These are phyloP conservation scores for Gallinago solitaria DNA, from an alignment of 2,797 vertebrate species.

Conservation along the genomic window DNA sequence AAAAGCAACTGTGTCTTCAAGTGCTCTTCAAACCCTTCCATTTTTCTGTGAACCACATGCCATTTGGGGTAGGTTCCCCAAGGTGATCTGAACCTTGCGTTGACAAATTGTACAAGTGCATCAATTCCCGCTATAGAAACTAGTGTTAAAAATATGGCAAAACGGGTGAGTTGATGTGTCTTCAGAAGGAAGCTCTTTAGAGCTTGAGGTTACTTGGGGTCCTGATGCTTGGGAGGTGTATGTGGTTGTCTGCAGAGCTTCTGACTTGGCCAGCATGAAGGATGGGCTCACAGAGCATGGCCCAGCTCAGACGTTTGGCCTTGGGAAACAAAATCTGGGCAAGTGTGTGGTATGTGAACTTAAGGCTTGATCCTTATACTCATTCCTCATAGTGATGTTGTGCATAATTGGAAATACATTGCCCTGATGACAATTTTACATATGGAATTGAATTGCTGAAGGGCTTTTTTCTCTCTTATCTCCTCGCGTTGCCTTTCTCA, in stretches of 20 bases:
- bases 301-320: background rate
- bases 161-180: background rate
- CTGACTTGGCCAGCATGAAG: background rate
- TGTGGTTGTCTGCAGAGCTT: background rate
- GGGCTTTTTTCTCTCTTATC: background rate
- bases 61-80: slow-evolving; percentile 4
- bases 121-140: slow-evolving; percentile 26
- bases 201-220: fast-evolving
- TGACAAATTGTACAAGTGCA: slow-evolving; percentile 18
- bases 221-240: background rate
- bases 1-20: slow-evolving; percentile 52
- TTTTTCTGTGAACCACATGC: background rate
- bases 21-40: background rate
- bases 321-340: background rate
- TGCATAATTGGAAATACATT: background rate
- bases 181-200: background rate
- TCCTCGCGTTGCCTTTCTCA: background rate
- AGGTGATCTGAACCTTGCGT: background rate
- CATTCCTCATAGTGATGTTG: background rate
- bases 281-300: background rate
- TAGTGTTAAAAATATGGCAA: background rate
- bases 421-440: background rate
- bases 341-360: background rate
- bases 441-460: background rate
- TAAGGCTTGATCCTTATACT: background rate